These are phyloP conservation scores for Epistrophe eligans DNA, from an alignment of 2,888 invertebrate genomes.

Conservation along the genomic window DNA sequence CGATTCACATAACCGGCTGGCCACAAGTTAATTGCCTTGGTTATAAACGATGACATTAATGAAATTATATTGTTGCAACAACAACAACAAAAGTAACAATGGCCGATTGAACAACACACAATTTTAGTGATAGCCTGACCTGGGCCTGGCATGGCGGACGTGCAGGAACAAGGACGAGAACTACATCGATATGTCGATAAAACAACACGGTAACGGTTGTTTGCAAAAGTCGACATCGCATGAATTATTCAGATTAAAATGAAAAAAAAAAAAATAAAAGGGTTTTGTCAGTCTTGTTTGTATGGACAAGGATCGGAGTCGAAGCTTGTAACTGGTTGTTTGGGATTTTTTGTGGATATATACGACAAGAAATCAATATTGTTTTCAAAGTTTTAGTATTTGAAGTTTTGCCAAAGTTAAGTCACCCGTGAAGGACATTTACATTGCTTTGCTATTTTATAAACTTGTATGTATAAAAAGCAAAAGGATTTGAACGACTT, in stretches of 20 bases:
- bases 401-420: conserved; percentile 39
- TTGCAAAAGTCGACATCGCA: conserved; percentile 49
- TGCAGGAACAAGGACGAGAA: conserved; percentile 35
- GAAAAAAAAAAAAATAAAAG: conserved; percentile 3
- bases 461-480: not conserved
- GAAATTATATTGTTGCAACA: conserved; percentile 67
- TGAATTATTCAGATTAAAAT: conserved; percentile 57
- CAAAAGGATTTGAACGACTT: conserved; percentile 13
- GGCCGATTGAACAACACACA: conserved; percentile 16
- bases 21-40: conserved; percentile 72
- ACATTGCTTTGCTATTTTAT: conserved; percentile 5
- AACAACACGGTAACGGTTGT: conserved; percentile 31
- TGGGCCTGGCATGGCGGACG: no score
- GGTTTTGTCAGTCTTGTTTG: conserved; percentile 35
- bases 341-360: conserved; percentile 3
- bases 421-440: conserved; percentile 46
- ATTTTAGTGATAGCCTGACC: conserved; percentile 12
- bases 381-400: conserved; percentile 33
- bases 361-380: conserved; percentile 20
- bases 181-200: conserved; percentile 26
- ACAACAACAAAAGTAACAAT: conserved; percentile 52
- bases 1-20: conserved; percentile 48
- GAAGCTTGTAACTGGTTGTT: conserved; percentile 13
- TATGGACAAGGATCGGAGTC: not conserved
- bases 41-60: conserved; percentile 74